A percentile compares a stretch with the other conserved stretches of the same genome.
Evolutionary conservation across 1,140 invertebrate species (phyloP).

Genomic region (Hormaphis cornu): DNA sequence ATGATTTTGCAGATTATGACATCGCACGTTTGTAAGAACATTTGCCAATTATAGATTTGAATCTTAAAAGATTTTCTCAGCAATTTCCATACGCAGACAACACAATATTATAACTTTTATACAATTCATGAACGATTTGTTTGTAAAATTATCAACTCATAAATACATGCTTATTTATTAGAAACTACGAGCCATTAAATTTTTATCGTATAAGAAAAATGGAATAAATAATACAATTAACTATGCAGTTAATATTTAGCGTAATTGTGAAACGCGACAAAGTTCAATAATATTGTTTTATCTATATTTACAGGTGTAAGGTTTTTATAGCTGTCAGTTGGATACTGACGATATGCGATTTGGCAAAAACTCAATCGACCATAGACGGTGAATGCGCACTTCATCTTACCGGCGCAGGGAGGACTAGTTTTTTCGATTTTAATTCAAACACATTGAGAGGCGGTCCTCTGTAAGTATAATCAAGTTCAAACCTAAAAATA

Average conservation of each 20-base stretch:
- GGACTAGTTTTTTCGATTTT: conserved; percentile 69
- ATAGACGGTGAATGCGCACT: conserved; percentile 62
- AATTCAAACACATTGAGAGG: conserved; percentile 68
- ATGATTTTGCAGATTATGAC: background rate
- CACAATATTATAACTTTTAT: no score
- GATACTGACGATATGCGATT: background rate
- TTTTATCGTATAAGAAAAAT: no score
- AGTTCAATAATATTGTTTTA: no score
- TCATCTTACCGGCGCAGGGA: conserved; percentile 58
- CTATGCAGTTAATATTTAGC: no score
- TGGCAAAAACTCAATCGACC: background rate
- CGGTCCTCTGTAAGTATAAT: conserved; percentile 52
- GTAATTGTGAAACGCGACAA: background rate
- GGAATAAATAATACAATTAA: no score
- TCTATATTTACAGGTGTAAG: background rate
- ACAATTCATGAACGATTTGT: no score
- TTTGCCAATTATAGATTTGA: background rate
- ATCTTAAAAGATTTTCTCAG: no score
- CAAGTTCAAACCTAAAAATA: no score
- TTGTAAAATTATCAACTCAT: no score
- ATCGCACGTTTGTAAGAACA: background rate
- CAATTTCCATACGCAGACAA: no score
- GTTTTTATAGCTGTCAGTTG: background rate
- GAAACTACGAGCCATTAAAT: no score
- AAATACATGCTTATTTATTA: no score